phyloP scores from a whole-genome alignment of 2,797 vertebrate species.

The Remorina albescens region DNA sequence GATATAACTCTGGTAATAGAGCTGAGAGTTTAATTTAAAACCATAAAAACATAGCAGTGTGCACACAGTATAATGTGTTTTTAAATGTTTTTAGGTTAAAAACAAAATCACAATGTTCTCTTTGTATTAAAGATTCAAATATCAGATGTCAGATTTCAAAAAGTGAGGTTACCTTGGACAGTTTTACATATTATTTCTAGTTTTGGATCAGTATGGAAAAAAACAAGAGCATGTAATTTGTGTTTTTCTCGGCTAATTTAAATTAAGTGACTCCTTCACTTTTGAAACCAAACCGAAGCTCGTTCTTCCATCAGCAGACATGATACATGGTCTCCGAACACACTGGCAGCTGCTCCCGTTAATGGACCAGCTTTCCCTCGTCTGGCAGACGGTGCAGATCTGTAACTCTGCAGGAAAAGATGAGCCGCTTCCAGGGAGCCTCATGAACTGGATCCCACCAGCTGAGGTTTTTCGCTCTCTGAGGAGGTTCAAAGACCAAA shows the following conservation, averaged over 20 bases:
- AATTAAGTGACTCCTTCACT: background rate
- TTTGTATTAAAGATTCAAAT: background rate
- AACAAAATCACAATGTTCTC: too few relatives aligned
- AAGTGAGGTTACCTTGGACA: background rate
- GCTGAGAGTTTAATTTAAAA: too few relatives aligned
- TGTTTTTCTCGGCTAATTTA: background rate
- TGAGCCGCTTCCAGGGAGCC: background rate
- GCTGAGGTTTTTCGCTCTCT: slow-evolving; percentile 35
- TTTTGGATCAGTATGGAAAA: background rate
- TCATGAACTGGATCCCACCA: slow-evolving; percentile 18
- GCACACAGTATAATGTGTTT: too few relatives aligned
- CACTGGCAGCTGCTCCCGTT: background rate
- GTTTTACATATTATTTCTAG: background rate
- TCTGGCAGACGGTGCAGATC: background rate
- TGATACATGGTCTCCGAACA: slow-evolving; percentile 1
- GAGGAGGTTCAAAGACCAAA: slow-evolving; percentile 25
- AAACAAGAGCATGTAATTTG: background rate
- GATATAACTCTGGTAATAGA: too few relatives aligned
- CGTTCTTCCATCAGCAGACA: background rate
- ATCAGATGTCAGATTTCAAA: background rate
- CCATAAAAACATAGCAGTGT: too few relatives aligned
- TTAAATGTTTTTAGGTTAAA: too few relatives aligned
- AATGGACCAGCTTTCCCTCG: slow-evolving; percentile 8
- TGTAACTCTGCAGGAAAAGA: background rate
- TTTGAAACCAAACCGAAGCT: background rate